Conservation (phyloP, 2,888 invertebrate species). For the Serrognathus titanus region DNA sequence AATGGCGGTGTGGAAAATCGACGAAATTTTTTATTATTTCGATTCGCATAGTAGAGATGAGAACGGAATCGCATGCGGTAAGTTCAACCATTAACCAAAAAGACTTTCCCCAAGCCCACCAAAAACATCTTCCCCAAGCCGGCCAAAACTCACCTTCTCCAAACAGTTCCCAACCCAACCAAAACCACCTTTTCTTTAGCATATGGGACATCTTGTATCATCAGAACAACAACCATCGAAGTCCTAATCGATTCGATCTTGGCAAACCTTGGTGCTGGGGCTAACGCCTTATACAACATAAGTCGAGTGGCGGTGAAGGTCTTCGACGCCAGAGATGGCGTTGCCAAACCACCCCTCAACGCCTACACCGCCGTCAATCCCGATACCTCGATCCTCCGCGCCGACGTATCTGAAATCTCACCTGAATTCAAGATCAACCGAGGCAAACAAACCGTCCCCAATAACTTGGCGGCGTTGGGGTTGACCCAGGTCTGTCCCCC, state of each 20-base stretch:
- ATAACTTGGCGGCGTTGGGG: conserved; percentile 39
- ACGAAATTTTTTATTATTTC: conserved; percentile 52
- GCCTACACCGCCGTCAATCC: conserved; percentile 45
- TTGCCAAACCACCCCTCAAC: conserved; percentile 45
- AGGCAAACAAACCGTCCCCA: conserved; percentile 44
- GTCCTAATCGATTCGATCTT: conserved; percentile 43
- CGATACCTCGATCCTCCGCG: conserved; percentile 44
- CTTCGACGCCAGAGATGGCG: conserved; percentile 33
- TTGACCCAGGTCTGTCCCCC: conserved; percentile 40
- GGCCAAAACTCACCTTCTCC: not conserved
- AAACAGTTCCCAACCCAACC: not conserved
- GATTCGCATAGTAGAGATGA: conserved; percentile 61
- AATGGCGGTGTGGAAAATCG: conserved; percentile 55
- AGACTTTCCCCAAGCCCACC: no score
- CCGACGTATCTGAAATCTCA: conserved; percentile 33
- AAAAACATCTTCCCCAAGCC: not conserved
- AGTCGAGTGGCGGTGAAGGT: conserved; percentile 34
- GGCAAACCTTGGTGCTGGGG: conserved; percentile 39
- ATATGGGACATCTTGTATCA: conserved; percentile 46
- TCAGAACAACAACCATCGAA: conserved; percentile 39
- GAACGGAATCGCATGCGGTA: conserved; percentile 49
- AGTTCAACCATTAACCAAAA: conserved; percentile 13
- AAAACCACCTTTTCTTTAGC: conserved; percentile 24
- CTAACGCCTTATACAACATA: conserved; percentile 39
- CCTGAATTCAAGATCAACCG: conserved; percentile 31